A percentile compares a stretch with the other conserved stretches of the same genome.
These are phyloP conservation scores for Hirundichthys speculiger DNA, from an alignment of 2,113 vertebrate genomes.

Conservation along the genomic window DNA sequence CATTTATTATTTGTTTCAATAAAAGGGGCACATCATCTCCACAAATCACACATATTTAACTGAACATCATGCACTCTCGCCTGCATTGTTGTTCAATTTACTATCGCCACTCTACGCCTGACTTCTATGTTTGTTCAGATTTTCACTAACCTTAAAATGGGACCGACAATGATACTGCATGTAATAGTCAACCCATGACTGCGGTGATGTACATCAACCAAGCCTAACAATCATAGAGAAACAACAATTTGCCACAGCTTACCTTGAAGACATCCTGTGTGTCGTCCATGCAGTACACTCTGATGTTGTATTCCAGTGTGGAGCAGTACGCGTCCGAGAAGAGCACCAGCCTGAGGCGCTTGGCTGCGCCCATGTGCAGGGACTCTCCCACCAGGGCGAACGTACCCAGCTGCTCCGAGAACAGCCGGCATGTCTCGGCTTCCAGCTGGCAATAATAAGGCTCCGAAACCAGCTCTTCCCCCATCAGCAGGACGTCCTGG, in stretches of 20 bases:
- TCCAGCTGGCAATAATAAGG: constrained; percentile 98
- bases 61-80: background rate
- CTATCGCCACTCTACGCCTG: no score
- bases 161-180: no score
- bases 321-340: constrained; percentile 93
- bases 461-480: constrained; percentile 89
- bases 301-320: constrained; percentile 95
- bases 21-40: background rate
- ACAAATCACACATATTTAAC: constrained; percentile 35
- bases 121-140: background rate
- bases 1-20: background rate
- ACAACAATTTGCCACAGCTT: constrained; percentile 42
- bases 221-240: no score
- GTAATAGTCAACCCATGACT: background rate
- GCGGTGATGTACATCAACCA: background rate
- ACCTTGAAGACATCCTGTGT: constrained; percentile 96
- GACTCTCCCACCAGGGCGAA: constrained; percentile 96
- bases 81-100: no score
- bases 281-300: constrained; percentile 97
- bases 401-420: constrained; percentile 96
- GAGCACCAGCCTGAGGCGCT: constrained; percentile 94
- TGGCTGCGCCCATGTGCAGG: constrained; percentile 94
- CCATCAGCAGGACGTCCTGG: constrained; percentile 94
- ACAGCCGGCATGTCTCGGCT: constrained; percentile 90
- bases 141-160: background rate